phyloP scores from a whole-genome alignment of 64 coral and sea anemone genomes.

The Actinia tenebrosa region DNA sequence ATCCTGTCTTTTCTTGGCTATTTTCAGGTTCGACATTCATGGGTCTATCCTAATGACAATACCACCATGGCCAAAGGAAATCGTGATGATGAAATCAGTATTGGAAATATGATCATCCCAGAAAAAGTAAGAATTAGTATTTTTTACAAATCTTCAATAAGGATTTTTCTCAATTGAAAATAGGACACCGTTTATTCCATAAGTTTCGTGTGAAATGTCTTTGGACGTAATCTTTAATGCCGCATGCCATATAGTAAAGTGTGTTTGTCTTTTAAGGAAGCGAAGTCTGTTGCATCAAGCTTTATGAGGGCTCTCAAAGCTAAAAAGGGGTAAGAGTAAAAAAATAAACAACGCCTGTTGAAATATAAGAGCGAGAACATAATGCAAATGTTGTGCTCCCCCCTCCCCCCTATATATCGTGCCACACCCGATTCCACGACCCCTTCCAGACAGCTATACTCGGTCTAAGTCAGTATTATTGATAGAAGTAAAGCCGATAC shows the following conservation, averaged over 20 bases:
- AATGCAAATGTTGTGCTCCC: neutral
- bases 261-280: constrained; percentile 21
- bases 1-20: neutral
- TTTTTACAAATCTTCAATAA: neutral
- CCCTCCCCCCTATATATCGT: no score
- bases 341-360: neutral
- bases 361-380: no score
- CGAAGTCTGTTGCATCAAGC: constrained; percentile 16
- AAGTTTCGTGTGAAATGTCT: no score
- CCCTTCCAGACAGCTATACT: no score
- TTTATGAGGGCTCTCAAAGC: constrained; percentile 36
- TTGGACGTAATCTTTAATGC: neutral
- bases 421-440: no score
- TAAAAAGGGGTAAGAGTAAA: constrained; percentile 27
- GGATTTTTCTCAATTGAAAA: neutral
- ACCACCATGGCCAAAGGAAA: constrained; percentile 28
- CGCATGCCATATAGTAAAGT: neutral
- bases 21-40: constrained; percentile 22
- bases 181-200: neutral
- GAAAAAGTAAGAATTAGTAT: constrained; percentile 21
- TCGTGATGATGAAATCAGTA: constrained; percentile 38
- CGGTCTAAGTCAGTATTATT: no score
- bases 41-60: constrained; percentile 39
- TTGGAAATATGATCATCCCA: constrained; percentile 30
- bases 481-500: no score